A percentile compares a stretch with the other conserved stretches of the same genome.
Conservation (phyloP, 2,797 vertebrate species). For the Merluccius polli region DNA sequence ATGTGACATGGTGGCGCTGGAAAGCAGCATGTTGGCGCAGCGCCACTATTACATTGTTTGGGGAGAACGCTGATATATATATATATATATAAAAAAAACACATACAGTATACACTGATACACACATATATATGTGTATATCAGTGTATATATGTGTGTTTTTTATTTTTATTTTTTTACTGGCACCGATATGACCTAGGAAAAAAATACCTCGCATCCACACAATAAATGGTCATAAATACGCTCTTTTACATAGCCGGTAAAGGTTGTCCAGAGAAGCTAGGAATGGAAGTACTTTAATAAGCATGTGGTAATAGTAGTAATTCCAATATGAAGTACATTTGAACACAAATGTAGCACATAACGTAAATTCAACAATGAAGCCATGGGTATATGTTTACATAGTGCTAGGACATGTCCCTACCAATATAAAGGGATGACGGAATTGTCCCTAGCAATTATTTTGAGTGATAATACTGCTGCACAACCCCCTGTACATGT, state of each 20-base stretch:
- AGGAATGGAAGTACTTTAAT: constrained; percentile 7
- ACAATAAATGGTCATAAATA: no score
- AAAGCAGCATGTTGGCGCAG: no score
- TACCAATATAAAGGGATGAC: background rate
- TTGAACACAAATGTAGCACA: background rate
- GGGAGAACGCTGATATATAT: no score
- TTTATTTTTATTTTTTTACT: no score
- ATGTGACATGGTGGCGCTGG: no score
- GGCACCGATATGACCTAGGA: no score
- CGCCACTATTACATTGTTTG: no score
- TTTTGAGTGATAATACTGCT: background rate
- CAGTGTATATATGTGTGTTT: no score
- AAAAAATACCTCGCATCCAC: no score
- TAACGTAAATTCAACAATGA: background rate
- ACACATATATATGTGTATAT: no score
- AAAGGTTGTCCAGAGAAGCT: constrained; percentile 25
- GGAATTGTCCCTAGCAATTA: background rate
- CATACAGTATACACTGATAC: no score
- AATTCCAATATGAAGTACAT: constrained; percentile 19
- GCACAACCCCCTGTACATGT: background rate
- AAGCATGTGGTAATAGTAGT: constrained; percentile 19
- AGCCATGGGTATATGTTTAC: background rate
- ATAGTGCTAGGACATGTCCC: background rate
- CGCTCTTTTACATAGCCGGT: constrained; percentile 12
- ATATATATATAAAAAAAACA: no score